A percentile compares a stretch with the other conserved stretches of the same genome.
These are phyloP conservation scores for Siderastrea siderea DNA, from an alignment of 92 coral and sea anemone genomes.

Conservation along the genomic window DNA sequence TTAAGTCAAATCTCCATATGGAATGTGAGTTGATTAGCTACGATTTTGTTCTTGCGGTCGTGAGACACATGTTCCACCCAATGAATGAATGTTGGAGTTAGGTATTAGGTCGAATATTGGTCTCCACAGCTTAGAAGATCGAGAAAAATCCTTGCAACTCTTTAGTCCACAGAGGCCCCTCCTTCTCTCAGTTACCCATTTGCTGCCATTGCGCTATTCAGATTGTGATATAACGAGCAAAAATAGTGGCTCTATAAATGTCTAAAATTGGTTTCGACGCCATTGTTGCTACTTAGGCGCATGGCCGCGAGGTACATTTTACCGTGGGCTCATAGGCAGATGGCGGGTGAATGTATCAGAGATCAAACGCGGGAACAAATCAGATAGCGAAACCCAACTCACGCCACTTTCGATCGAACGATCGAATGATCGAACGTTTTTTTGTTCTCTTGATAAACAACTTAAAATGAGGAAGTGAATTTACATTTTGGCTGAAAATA, in stretches of 20 bases:
- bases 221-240: slow-evolving; percentile 71
- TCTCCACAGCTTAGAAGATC: background rate
- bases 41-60: background rate
- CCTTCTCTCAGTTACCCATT: slow-evolving; percentile 60
- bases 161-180: slow-evolving; percentile 20
- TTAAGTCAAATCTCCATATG: background rate
- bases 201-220: slow-evolving; percentile 80
- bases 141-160: background rate
- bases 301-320: slow-evolving; percentile 4
- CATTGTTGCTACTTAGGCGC: slow-evolving; percentile 29
- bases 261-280: slow-evolving; percentile 48
- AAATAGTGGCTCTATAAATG: slow-evolving; percentile 22
- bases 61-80: background rate
- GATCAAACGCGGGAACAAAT: too few species aligned
- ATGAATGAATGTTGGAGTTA: background rate
- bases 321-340: slow-evolving; percentile 29
- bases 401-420: background rate
- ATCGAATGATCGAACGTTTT: background rate
- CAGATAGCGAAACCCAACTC: background rate
- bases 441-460: background rate
- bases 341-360: background rate
- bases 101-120: background rate
- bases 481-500: too few species aligned
- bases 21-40: background rate
- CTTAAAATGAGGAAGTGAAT: background rate